Evolutionary conservation across 2,113 vertebrate genomes (phyloP), one percentile per base, ranked within the genome.

Genomic region (Coptodon rendalli): DNA sequence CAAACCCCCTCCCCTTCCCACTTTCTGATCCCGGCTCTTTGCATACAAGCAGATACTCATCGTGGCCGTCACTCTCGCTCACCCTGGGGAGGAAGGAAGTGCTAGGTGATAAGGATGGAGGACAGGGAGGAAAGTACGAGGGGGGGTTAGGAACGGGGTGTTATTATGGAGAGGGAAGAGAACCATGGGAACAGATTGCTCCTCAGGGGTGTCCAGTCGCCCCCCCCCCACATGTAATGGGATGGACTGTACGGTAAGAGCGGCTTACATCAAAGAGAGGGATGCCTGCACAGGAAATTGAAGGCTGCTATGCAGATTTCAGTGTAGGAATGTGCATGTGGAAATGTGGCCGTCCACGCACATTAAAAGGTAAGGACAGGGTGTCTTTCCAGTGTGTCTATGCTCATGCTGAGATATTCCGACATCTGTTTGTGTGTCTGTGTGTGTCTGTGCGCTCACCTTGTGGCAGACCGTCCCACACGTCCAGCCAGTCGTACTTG

Each of bases 401-500:
- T 22, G 6, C 68, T 76, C 22, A 14, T 1, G 31, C 12, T 45
- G 53, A 24, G 52, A 7, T 50, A 48, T 45, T 45, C 22, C 0
- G 1, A 17, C 9, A 7, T 76, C 6, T 29, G 71, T 76, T 27
- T 2, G 16, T 79, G 17, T 82, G 19, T 83, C n/a, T 86, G 40
- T 71, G 63, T 7, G n/a, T 83, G 52, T 83, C 29, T 85, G 43
- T 24, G 14, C 7, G 1, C 97, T 97, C 95, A 99, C 99, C 98
- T 87, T 98, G 97, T 1, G 98, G 98, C 90, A 99, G 97, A 7
- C 98, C 98, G 1, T 99, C 99, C 98, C 99, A 99, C 95, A 99
- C 97, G 86, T 99, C 98, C 93, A 99, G 97, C 98, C 98, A 99
- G 92, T 99, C 99, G 1, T 99, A 99, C 91, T 99, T 99, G 97